Percentiles rank a stretch among this genome's conserved stretches.
Evolutionary conservation across 2,797 vertebrate species (phyloP).

Genomic region (Bradypus variegatus): DNA sequence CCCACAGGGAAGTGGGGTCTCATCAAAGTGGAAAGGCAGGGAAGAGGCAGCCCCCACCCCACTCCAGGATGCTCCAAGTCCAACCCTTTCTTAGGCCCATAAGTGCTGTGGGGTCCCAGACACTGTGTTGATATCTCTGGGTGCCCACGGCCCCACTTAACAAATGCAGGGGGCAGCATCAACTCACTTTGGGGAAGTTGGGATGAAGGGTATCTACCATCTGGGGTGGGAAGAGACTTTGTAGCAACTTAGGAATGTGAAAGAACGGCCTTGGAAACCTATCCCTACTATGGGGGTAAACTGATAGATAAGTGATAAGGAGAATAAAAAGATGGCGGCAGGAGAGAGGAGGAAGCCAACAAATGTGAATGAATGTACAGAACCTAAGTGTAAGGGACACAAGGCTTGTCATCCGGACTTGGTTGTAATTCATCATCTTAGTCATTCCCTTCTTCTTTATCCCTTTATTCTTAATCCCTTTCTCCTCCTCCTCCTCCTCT

Average conservation of each 20-base stretch:
- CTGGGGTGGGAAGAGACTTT: background rate
- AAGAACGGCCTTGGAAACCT: background rate
- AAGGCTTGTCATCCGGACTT: background rate
- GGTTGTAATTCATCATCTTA: background rate
- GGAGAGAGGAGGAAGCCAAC: background rate
- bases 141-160: fast-evolving
- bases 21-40: background rate
- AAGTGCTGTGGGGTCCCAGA: background rate
- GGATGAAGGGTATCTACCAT: background rate
- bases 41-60: background rate
- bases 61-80: background rate
- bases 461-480: no score
- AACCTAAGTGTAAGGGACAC: background rate
- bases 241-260: background rate
- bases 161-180: background rate
- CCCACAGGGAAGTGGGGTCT: background rate
- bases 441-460: background rate
- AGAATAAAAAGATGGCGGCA: background rate
- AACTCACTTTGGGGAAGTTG: fast-evolving
- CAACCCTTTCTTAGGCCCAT: background rate
- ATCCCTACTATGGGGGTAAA: background rate
- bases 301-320: background rate
- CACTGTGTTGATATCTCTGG: fast-evolving
- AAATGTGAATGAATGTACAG: fast-evolving
- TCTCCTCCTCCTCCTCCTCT: no score